These are phyloP conservation scores for Drosophila robusta DNA, from an alignment of 2,888 invertebrate species.

Conservation along the genomic window DNA sequence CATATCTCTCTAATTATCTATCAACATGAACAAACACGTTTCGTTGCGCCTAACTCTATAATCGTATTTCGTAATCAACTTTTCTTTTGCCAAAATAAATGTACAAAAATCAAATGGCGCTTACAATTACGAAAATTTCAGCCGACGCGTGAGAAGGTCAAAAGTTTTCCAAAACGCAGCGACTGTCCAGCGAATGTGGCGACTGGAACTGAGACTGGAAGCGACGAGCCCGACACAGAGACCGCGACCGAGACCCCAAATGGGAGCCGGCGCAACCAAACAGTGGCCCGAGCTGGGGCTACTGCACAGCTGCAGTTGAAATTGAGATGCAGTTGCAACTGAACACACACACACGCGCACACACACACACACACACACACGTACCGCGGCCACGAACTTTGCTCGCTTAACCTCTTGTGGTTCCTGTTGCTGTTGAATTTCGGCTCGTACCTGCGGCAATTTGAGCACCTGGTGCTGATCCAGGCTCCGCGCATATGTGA, in stretches of 20 bases:
- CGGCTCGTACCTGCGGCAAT: constrained; percentile 62
- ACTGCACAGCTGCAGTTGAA: constrained; percentile 73
- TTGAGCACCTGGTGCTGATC: constrained; percentile 67
- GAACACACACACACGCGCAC: constrained; percentile 9
- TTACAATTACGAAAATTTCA: constrained; percentile 56
- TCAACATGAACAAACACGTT: constrained; percentile 8
- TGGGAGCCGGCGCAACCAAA: constrained; percentile 23
- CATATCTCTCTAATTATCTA: constrained; percentile 2
- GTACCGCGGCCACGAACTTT: constrained; percentile 83
- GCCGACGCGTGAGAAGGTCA: constrained; percentile 74
- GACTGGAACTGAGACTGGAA: constrained; percentile 5
- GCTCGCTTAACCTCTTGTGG: constrained; percentile 73
- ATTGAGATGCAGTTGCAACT: constrained; percentile 65
- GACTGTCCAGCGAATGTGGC: constrained; percentile 4
- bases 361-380: constrained; percentile 40
- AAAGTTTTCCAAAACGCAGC: constrained; percentile 52
- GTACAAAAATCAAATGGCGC: constrained; percentile 56
- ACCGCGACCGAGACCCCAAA: constrained; percentile 37
- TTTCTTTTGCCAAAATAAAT: constrained; percentile 26
- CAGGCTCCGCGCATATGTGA: constrained; percentile 22
- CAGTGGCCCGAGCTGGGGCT: constrained; percentile 46
- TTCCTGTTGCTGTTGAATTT: constrained; percentile 59
- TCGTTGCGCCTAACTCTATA: constrained; percentile 19
- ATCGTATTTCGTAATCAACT: constrained; percentile 48
- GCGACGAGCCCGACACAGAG: neutral